phyloP scores from a whole-genome alignment of 1,140 invertebrate species.

The Hyles euphorbiae region DNA sequence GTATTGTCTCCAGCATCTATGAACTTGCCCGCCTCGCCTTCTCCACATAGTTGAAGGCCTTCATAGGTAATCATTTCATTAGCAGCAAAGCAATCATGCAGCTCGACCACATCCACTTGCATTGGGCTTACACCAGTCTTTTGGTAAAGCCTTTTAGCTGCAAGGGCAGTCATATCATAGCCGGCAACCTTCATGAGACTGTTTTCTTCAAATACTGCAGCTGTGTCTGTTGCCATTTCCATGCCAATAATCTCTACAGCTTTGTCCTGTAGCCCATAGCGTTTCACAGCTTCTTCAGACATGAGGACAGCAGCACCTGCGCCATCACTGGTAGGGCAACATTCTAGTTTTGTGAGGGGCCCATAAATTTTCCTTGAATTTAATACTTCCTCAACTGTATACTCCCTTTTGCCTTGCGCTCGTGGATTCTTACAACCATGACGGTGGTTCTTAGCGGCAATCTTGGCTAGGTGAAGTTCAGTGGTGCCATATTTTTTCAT shows the following conservation, averaged over 20 bases:
- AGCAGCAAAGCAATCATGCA: conserved; percentile 99
- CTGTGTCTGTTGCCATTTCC: conserved; percentile 96
- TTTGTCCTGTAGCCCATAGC: conserved; percentile 86
- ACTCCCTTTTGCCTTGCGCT: conserved; percentile 95
- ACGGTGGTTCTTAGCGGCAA: conserved; percentile 98
- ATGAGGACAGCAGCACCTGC: conserved; percentile 93
- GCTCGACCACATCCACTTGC: conserved; percentile 96
- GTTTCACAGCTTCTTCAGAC: conserved; percentile 92
- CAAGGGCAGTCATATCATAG: conserved; percentile 95
- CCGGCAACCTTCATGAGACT: conserved; percentile 95
- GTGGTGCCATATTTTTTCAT: conserved; percentile 98
- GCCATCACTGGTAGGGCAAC: conserved; percentile 98
- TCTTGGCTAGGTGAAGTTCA: conserved; percentile 95
- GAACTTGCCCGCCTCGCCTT: conserved; percentile 93
- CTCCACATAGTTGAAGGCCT: conserved; percentile 94
- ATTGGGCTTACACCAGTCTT: conserved; percentile 85
- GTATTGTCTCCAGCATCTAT: conserved; percentile 97
- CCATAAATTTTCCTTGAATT: conserved; percentile 90
- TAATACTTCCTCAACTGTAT: conserved; percentile 91
- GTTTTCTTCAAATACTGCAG: conserved; percentile 88
- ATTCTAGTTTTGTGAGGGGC: conserved; percentile 95
- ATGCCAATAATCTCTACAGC: conserved; percentile 97
- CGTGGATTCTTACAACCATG: conserved; percentile 97
- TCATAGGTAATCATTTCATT: conserved; percentile 99
- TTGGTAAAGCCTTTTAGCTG: conserved; percentile 86